Evolutionary conservation across 2,113 vertebrate species (phyloP).

Genomic region (Paramormyrops kingsleyae): DNA sequence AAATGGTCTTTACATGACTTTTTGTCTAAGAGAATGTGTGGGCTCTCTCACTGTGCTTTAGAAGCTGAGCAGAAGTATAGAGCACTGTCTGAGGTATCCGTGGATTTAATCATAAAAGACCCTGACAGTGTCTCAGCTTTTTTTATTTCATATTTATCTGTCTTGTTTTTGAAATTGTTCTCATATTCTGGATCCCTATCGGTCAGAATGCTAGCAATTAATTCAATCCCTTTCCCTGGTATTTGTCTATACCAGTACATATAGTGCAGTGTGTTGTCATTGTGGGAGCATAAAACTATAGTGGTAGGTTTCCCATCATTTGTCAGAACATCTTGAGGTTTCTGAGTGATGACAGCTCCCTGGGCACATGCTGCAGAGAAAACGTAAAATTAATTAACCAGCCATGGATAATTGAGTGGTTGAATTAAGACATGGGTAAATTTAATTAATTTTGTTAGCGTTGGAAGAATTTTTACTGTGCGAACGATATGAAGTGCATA

Average conservation of each 20-base stretch:
- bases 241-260: not conserved
- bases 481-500: not conserved
- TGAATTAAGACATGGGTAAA: not conserved
- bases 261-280: not conserved
- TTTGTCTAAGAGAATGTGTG: not conserved
- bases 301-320: not conserved
- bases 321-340: not conserved
- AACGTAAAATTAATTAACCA: not conserved
- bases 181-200: not conserved
- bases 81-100: constrained; percentile 4
- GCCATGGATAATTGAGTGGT: not conserved
- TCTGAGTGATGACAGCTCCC: not conserved
- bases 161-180: not conserved
- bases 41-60: constrained; percentile 3
- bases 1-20: not conserved
- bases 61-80: constrained; percentile 10
- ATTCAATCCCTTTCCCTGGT: not conserved
- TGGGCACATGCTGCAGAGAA: not conserved
- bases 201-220: not conserved
- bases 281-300: not conserved
- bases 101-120: not conserved
- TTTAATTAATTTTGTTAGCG: not conserved
- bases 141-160: not conserved
- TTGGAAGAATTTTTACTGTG: not conserved
- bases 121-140: not conserved